Evolutionary conservation across 1,140 invertebrate species (phyloP).

Genomic region (Copidosoma floridanum): DNA sequence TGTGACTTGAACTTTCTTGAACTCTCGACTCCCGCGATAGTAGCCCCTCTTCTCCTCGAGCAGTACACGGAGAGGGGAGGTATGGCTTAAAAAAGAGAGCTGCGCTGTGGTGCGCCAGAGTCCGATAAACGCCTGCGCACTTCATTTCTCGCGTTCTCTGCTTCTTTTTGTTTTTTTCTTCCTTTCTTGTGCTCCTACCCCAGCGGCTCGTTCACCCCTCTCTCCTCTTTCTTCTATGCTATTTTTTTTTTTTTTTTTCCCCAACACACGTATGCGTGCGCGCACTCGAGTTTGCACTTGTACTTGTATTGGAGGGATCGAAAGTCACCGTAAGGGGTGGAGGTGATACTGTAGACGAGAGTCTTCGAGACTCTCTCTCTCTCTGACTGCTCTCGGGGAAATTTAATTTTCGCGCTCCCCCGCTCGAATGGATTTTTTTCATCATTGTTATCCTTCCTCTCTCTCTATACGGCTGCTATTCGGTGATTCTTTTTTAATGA

Average conservation of each 20-base stretch:
- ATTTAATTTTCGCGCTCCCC: slow-evolving; percentile 22
- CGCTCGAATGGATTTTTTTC: not conserved
- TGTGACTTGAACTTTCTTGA: too few species aligned
- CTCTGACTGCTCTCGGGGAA: slow-evolving; percentile 13
- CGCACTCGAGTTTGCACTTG: not conserved
- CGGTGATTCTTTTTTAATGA: slow-evolving; percentile 22
- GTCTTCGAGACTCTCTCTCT: too few species aligned
- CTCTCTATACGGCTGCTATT: not conserved
- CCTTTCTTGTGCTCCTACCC: not conserved
- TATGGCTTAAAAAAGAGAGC: not conserved
- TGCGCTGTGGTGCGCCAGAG: not conserved
- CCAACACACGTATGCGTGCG: not conserved
- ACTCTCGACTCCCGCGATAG: not conserved
- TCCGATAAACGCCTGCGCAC: slow-evolving; percentile 28
- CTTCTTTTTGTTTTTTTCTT: slow-evolving; percentile 7
- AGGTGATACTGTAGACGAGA: not conserved
- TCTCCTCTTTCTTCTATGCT: too few species aligned
- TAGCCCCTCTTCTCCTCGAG: not conserved
- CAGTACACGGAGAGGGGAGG: not conserved
- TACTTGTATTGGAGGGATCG: slow-evolving; percentile 2
- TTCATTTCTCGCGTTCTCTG: slow-evolving; percentile 20
- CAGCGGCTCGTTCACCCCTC: not conserved
- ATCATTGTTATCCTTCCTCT: slow-evolving; percentile 5
- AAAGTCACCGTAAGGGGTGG: not conserved
- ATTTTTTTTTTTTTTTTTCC: too few species aligned